These are phyloP conservation scores for Mycteria americana DNA, from an alignment of 2,797 vertebrate species.

Conservation along the genomic window DNA sequence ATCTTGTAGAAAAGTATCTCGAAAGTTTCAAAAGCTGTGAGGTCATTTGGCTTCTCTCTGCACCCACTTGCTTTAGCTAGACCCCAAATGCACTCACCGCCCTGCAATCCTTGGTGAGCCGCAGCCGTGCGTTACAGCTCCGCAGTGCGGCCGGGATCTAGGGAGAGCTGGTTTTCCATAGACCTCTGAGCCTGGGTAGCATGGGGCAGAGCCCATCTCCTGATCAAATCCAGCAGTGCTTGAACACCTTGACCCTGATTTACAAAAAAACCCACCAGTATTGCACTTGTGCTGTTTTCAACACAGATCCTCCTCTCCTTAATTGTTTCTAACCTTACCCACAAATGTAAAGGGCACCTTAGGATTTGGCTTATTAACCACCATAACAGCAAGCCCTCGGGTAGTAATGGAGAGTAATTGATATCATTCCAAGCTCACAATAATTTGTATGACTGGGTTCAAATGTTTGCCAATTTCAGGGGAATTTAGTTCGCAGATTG, in stretches of 20 bases:
- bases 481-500: neutral
- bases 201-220: neutral
- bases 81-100: neutral
- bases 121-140: neutral
- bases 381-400: neutral
- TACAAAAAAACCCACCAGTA: neutral
- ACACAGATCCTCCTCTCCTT: neutral
- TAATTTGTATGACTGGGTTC: conserved; percentile 14
- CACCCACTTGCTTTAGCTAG: neutral
- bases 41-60: neutral
- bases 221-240: neutral
- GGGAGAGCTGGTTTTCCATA: neutral
- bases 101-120: neutral
- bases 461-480: conserved; percentile 10
- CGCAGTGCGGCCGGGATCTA: neutral
- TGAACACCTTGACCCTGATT: neutral
- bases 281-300: neutral
- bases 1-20: neutral
- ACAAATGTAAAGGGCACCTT: conserved; percentile 19
- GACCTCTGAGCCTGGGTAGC: neutral
- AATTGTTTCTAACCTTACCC: conserved; percentile 44
- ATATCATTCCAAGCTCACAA: neutral
- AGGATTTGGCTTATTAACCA: conserved; percentile 47
- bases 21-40: neutral
- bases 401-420: conserved; percentile 40